Conservation (phyloP, 2,113 vertebrate genomes). For the Trogon melanurus region DNA sequence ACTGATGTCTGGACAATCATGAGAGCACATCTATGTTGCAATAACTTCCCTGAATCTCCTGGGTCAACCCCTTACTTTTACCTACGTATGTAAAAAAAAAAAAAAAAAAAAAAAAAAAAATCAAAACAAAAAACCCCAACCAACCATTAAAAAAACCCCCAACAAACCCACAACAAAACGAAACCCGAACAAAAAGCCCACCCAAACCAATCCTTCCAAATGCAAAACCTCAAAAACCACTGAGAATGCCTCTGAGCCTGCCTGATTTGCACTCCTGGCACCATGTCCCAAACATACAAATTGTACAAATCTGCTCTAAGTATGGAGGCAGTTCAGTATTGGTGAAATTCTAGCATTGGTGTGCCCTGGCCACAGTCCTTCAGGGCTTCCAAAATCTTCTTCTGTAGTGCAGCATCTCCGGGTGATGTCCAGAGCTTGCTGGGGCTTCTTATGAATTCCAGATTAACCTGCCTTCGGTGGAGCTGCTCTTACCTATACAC, state of each 20-base stretch:
- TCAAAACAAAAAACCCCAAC: neutral
- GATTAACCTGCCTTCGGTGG: neutral
- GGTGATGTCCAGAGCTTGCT: accelerated
- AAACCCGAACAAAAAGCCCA: neutral
- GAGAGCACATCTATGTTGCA: accelerated
- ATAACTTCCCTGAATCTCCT: neutral
- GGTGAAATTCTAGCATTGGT: neutral
- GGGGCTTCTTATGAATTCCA: neutral
- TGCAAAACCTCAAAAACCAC: neutral
- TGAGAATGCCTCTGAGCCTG: neutral
- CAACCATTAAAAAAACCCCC: no score
- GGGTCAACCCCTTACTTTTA: neutral
- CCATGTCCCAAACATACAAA: neutral
- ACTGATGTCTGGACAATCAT: neutral
- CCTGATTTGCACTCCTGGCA: neutral
- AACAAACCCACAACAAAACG: neutral
- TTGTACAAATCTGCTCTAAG: neutral
- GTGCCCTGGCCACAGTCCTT: neutral
- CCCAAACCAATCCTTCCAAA: neutral
- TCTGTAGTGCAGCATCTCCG: neutral
- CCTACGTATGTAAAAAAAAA: no score
- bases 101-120: no score
- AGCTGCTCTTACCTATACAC: accelerated
- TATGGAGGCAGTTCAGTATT: accelerated
- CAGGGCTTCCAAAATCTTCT: neutral